Evolutionary conservation across 2,888 invertebrate species (phyloP).

Genomic region (Trichogramma dendrolimi): DNA sequence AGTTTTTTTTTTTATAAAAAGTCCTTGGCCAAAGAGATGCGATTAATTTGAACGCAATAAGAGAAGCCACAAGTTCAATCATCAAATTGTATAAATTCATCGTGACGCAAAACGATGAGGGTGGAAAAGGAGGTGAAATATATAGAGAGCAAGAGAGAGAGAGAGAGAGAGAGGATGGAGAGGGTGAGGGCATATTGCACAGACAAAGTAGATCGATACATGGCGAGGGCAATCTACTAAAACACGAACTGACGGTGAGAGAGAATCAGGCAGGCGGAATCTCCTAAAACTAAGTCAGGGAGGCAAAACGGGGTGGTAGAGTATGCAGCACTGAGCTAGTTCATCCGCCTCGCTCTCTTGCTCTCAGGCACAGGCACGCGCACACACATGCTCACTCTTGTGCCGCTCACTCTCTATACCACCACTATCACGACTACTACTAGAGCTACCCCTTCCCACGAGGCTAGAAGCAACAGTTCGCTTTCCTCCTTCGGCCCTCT

Average conservation of each 20-base stretch:
- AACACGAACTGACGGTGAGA: not conserved
- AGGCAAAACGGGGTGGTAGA: conserved; percentile 19
- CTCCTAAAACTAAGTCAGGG: conserved; percentile 28
- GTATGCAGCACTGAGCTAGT: conserved; percentile 23
- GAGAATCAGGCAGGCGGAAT: conserved; percentile 7
- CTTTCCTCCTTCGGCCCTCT: conserved; percentile 27
- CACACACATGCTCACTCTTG: conserved; percentile 11
- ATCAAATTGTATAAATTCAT: too few species aligned
- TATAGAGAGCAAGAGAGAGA: not conserved
- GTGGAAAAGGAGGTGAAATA: too few species aligned
- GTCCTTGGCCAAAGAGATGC: too few species aligned
- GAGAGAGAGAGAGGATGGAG: not conserved
- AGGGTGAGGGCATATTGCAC: not conserved
- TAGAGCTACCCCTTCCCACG: not conserved
- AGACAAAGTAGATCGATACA: conserved; percentile 18
- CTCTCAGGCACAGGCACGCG: not conserved
- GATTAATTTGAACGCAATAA: too few species aligned
- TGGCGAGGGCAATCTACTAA: conserved; percentile 22
- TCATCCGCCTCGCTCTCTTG: conserved; percentile 21
- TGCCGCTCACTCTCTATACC: conserved; percentile 1
- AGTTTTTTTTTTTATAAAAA: too few species aligned
- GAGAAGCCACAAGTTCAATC: too few species aligned
- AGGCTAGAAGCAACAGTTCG: conserved; percentile 27
- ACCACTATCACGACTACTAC: conserved; percentile 10
- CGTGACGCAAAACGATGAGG: too few species aligned